Percentiles rank a stretch among this genome's conserved stretches.
Evolutionary conservation across 2,113 vertebrate genomes (phyloP).

Genomic region (Macrotus californicus): DNA sequence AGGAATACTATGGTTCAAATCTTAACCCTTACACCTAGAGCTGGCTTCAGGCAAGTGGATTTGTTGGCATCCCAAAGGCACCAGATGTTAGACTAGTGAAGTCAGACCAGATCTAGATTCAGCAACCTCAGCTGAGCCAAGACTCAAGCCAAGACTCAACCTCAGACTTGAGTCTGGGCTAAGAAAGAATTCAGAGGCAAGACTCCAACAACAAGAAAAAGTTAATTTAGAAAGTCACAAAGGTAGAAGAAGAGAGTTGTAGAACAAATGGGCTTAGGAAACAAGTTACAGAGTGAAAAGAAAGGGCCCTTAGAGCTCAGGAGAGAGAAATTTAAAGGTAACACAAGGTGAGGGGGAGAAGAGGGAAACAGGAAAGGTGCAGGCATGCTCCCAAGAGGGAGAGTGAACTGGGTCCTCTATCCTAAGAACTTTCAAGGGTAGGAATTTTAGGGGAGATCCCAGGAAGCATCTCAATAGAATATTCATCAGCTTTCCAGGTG

Average conservation of each 20-base stretch:
- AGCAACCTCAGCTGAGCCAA: background rate
- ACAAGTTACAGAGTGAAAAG: background rate
- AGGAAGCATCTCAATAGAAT: background rate
- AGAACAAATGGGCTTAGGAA: background rate
- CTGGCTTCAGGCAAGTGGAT: background rate
- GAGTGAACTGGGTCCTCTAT: background rate
- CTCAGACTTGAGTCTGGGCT: background rate
- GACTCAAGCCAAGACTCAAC: no score
- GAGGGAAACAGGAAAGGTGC: background rate
- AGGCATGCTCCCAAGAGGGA: background rate
- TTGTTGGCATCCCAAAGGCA: background rate
- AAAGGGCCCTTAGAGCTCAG: background rate
- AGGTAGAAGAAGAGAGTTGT: background rate
- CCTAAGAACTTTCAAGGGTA: background rate
- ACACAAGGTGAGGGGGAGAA: background rate
- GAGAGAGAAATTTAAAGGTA: background rate
- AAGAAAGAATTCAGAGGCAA: background rate
- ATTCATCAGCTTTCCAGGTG: background rate
- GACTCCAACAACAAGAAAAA: background rate
- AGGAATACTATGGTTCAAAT: background rate
- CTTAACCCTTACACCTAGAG: background rate
- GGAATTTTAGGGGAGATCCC: background rate
- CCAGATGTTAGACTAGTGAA: background rate
- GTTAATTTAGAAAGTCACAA: background rate
- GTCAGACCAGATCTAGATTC: background rate